Conservation (phyloP, 2,113 vertebrate species). For the Dicentrarchus labrax region DNA sequence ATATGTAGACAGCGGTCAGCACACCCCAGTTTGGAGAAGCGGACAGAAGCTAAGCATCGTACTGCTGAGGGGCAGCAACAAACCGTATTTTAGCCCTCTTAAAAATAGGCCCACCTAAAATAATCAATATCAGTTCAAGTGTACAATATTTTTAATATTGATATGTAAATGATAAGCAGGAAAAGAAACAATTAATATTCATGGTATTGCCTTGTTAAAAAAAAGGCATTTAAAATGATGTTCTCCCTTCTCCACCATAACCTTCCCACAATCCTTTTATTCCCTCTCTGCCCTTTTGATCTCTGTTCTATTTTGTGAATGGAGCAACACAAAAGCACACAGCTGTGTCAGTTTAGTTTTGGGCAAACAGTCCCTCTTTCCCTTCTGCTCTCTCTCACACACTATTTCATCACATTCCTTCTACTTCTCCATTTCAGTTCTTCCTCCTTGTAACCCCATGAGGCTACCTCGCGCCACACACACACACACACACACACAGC, state of each 20-base stretch:
- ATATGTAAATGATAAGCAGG: too few relatives aligned
- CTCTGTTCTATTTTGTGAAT: neutral
- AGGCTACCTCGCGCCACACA: neutral
- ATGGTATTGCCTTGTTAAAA: too few relatives aligned
- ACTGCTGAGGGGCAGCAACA: too few relatives aligned
- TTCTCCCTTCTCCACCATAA: too few relatives aligned
- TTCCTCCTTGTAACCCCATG: neutral
- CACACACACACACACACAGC: neutral
- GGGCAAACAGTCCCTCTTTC: neutral
- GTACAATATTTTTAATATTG: too few relatives aligned
- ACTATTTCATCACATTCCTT: slow-evolving; percentile 38
- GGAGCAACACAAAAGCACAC: neutral
- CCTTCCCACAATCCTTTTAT: neutral
- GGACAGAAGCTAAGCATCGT: too few relatives aligned
- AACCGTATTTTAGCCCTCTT: too few relatives aligned
- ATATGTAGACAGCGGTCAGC: too few relatives aligned
- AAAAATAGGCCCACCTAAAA: too few relatives aligned
- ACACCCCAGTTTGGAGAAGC: too few relatives aligned
- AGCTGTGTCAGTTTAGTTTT: neutral
- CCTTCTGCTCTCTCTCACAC: neutral
- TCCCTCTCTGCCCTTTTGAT: neutral
- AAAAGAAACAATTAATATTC: too few relatives aligned
- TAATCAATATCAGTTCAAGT: too few relatives aligned
- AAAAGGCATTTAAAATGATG: neutral
- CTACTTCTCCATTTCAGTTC: slow-evolving; percentile 3